Percentiles rank a stretch among this genome's conserved stretches.
These are phyloP conservation scores for Andrena cerasifolii DNA, from an alignment of 1,140 invertebrate genomes.

Conservation along the genomic window DNA sequence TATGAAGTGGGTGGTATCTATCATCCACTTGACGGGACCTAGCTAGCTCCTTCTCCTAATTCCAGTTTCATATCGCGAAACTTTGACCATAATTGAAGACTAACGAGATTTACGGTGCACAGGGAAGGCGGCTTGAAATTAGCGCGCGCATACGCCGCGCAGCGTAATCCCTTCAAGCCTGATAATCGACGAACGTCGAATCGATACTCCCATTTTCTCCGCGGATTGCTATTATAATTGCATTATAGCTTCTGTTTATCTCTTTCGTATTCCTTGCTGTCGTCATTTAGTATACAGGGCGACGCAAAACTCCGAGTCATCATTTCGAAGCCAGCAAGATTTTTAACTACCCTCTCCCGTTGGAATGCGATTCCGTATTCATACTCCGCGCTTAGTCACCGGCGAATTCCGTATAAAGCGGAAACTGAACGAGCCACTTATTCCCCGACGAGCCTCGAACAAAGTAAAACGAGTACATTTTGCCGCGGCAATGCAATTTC, in stretches of 20 bases:
- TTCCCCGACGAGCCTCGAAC: background rate
- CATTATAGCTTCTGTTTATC: constrained; percentile 7
- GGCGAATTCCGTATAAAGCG: too few relatives aligned
- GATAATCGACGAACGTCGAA: constrained; percentile 5
- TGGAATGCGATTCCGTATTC: too few relatives aligned
- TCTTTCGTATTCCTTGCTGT: background rate
- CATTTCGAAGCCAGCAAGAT: background rate
- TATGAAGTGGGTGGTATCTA: constrained; percentile 11
- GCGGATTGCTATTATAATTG: constrained; percentile 17
- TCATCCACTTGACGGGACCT: background rate
- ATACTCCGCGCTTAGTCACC: too few relatives aligned
- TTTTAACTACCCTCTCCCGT: background rate
- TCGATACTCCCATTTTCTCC: background rate
- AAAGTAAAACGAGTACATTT: background rate
- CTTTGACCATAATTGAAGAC: constrained; percentile 43
- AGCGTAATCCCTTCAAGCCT: background rate
- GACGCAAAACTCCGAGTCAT: too few relatives aligned
- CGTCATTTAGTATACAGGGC: background rate
- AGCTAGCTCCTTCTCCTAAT: constrained; percentile 29
- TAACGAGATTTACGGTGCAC: constrained; percentile 23
- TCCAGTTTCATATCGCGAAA: constrained; percentile 47
- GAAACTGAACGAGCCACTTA: background rate
- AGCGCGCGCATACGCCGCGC: constrained; percentile 3
- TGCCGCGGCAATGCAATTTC: constrained; percentile 12
- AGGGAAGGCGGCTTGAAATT: constrained; percentile 23